Evolutionary conservation across 2,888 invertebrate species (phyloP), one percentile per base, ranked within the genome.

Genomic region (Mimas tiliae): DNA sequence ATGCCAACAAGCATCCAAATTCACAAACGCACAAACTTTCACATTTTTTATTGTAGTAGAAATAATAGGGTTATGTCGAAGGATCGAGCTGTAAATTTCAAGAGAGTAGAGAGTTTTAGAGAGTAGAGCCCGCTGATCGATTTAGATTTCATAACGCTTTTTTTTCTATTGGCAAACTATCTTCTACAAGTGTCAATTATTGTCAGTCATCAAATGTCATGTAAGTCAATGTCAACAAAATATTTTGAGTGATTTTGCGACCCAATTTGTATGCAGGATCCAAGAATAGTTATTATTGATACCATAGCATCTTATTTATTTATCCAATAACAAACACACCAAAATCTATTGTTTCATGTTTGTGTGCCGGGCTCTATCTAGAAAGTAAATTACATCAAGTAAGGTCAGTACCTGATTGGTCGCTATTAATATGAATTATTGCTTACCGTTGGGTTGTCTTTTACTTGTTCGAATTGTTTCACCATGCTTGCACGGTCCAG

Each of bases 391-490:
- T 58, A 42, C 42, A 66, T 47, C 48, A 68, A 19, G 2, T 68
- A 80, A 82, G 80, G 80, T 79, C 69, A 77, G 84, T 81, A 65
- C 42, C 12, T 12, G 58, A 58, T 42, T 6, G 42, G 42, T 38
- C 12, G 42, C 12, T 51, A 42, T 51, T 70, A 70, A 68, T 58
- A 42, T 11, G 12, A 9, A 73, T 73, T 76, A 74, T 47, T 72
- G 90, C 95, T 94, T 94, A 98, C 97, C 94, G 95, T 95, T 27
- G 98, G 98, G 93, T 98, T 95, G 93, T 98, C 96, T 86, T 95
- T 95, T 74, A 99, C 98, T 95, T 96, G 94, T 88, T 97, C 94
- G 91, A 99, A 99, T 90, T 99, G 98, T 91, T 98, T 96, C 45
- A 99, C 97, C 98, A 98, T 98, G 81, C 95, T 96, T 69, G 96